A percentile compares a stretch with the other conserved stretches of the same genome.
Evolutionary conservation across 2,888 invertebrate genomes (phyloP).

Genomic region (Cynaeus angustus): DNA sequence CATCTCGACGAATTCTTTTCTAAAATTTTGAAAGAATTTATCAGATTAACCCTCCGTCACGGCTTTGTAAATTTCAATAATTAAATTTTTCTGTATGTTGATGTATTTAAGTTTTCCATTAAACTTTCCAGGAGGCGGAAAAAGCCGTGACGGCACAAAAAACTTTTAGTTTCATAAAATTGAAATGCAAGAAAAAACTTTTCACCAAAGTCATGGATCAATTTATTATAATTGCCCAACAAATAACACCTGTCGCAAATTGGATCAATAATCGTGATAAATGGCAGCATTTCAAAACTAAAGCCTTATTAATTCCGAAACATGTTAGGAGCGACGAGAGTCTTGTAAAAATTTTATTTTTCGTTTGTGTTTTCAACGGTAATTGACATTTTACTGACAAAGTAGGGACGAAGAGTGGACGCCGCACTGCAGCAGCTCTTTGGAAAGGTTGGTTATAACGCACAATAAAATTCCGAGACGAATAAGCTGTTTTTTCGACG

Average conservation of each 20-base stretch:
- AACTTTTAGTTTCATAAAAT: slow-evolving; percentile 2
- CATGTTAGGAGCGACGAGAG: not conserved
- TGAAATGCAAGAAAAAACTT: not conserved
- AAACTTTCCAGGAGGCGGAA: slow-evolving; percentile 6
- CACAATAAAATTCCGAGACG: too few species aligned
- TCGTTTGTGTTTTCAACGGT: not conserved
- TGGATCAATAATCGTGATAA: slow-evolving; percentile 7
- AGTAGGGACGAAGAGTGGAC: not conserved
- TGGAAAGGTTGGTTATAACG: not conserved
- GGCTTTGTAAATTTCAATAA: not conserved
- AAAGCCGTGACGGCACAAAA: not conserved
- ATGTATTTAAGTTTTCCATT: slow-evolving; percentile 9
- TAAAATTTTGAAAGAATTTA: too few species aligned
- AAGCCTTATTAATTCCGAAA: slow-evolving; percentile 1
- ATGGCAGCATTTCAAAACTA: slow-evolving; percentile 5
- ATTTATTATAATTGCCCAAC: slow-evolving; percentile 1
- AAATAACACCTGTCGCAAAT: slow-evolving; percentile 8
- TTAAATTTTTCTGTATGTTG: not conserved
- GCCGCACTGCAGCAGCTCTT: slow-evolving; percentile 1
- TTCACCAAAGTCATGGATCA: not conserved
- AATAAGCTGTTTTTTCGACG: too few species aligned
- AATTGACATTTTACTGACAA: slow-evolving; percentile 3
- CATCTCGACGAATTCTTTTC: too few species aligned
- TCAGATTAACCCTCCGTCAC: not conserved
- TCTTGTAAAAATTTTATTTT: slow-evolving; percentile 7